phyloP scores from a whole-genome alignment of 2,888 invertebrate genomes.

The Ypsolopha scabrella region DNA sequence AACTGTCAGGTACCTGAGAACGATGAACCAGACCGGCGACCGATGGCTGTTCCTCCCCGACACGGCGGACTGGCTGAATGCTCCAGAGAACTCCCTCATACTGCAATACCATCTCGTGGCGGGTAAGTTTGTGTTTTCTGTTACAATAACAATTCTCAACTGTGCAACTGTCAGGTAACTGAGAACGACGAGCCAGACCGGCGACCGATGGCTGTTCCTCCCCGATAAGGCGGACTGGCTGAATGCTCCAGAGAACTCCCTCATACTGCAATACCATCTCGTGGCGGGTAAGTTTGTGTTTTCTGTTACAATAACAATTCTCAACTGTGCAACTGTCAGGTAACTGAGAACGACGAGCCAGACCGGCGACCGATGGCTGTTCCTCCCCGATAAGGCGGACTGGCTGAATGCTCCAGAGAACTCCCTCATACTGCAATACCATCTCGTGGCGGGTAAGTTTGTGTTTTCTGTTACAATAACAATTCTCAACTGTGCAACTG shows the following conservation, averaged over 20 bases:
- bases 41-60: slow-evolving; percentile 85
- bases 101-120: slow-evolving; percentile 44
- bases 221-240: slow-evolving; percentile 83
- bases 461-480: not conserved
- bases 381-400: slow-evolving; percentile 80
- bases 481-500: slow-evolving; percentile 6
- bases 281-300: slow-evolving; percentile 19
- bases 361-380: slow-evolving; percentile 88
- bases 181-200: slow-evolving; percentile 86
- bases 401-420: slow-evolving; percentile 74
- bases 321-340: slow-evolving; percentile 22
- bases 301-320: not conserved
- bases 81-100: slow-evolving; percentile 63
- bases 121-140: slow-evolving; percentile 16
- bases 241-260: slow-evolving; percentile 62
- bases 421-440: slow-evolving; percentile 50
- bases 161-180: slow-evolving; percentile 57
- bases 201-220: slow-evolving; percentile 85
- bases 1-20: slow-evolving; percentile 68
- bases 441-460: slow-evolving; percentile 28
- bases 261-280: slow-evolving; percentile 53
- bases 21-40: slow-evolving; percentile 89
- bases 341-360: slow-evolving; percentile 83
- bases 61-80: slow-evolving; percentile 77
- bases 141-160: not conserved